Base-by-base conservation (phyloP, 2,113 vertebrate genomes). In the Zingel zingel region DNA sequence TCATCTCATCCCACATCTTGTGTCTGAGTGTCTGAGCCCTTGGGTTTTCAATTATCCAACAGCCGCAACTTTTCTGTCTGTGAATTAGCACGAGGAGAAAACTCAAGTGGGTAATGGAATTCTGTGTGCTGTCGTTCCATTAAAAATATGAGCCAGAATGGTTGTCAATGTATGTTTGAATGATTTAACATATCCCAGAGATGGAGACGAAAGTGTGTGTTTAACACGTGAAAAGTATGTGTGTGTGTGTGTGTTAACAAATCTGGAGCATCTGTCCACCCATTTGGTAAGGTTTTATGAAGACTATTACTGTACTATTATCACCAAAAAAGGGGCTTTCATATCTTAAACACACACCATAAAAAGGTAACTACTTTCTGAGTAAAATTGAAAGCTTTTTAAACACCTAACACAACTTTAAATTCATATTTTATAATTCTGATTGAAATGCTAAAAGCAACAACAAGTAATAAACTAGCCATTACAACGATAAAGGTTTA, bases 1-100 rank as follows among this genome's bases (percentile, higher is more conserved):
- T 87, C 82, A 77, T 85, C 84, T 86, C 82, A 21, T 50, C 25
- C 47, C 53, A 27, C 59, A 69, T 62, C 83, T 84, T 64, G 30
- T 43, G 39, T 69, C 68, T 25, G 33, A 33, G 30, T 43, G 39
- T 69, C 68, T 23, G 33, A 33, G 66, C 70, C 69, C 79, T 0
- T 39, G 56, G 63, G 45, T 76, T 94, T 93, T 93, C 88, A 93
- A 94, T 93, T 92, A 94, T 77, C 75, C 86, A 47, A 56, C 68
- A 74, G 62, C 63, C 61, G 36, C 68, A 79, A 69, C 69, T 83
- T 82, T 80, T 64, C 63, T 72, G 78, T 43, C 45, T 4, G 57
- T 11, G 73, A 93, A 88, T 89, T 82, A 91, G 77, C 68, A 74
- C 12, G 72, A 84, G 63, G 50, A 78, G 64, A 64, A 77, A 76